These are phyloP conservation scores for Mythimna ferrago DNA, from an alignment of 2,888 invertebrate genomes.

Conservation along the genomic window DNA sequence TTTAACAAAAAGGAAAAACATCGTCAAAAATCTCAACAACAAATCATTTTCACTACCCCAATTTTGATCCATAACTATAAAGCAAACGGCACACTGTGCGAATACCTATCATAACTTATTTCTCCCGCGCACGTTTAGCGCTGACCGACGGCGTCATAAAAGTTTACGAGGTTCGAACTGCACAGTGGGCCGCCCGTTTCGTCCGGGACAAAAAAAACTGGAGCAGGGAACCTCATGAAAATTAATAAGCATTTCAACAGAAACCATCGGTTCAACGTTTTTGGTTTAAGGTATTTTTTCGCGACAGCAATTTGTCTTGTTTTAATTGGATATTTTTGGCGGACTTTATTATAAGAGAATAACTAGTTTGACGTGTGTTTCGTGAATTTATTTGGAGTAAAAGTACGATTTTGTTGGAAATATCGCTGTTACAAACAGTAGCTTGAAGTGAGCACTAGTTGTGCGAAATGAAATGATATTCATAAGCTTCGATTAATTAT, in stretches of 20 bases:
- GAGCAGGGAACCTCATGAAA: constrained; percentile 69
- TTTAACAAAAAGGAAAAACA: neutral
- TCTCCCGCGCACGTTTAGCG: constrained; percentile 53
- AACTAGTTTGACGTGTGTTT: constrained; percentile 28
- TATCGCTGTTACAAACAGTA: neutral
- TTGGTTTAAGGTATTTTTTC: constrained; percentile 67
- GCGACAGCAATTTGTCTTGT: constrained; percentile 70
- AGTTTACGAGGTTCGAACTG: constrained; percentile 70
- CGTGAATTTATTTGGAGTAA: constrained; percentile 38
- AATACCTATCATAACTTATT: constrained; percentile 64
- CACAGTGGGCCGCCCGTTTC: constrained; percentile 61
- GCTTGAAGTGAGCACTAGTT: neutral
- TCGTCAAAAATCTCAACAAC: neutral
- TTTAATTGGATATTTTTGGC: constrained; percentile 71
- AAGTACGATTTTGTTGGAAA: neutral
- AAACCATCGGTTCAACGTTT: constrained; percentile 63
- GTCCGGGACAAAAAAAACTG: constrained; percentile 66
- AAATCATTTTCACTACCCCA: constrained; percentile 14
- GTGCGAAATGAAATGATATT: neutral
- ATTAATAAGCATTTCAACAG: constrained; percentile 69
- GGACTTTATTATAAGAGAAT: constrained; percentile 67
- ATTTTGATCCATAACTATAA: constrained; percentile 40
- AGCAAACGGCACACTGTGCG: constrained; percentile 46
- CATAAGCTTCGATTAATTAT: too few species aligned
- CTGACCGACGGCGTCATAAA: constrained; percentile 69